These are phyloP conservation scores for Piaya cayana DNA, from an alignment of 2,113 vertebrate genomes.

Conservation along the genomic window DNA sequence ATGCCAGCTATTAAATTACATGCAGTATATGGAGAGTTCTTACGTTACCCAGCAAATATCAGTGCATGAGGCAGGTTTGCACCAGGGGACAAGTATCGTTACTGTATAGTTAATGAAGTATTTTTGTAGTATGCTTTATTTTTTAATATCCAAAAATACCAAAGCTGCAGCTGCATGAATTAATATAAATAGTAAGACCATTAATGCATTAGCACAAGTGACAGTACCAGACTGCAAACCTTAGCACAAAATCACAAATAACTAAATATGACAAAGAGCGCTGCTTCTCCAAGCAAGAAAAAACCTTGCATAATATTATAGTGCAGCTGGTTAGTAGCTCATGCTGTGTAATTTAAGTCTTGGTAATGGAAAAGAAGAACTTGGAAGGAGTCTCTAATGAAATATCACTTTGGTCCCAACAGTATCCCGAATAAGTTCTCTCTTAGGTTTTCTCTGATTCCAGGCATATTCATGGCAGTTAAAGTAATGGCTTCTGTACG, in stretches of 20 bases:
- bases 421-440: conserved; percentile 42
- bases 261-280: not conserved
- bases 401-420: conserved; percentile 29
- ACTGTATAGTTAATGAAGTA: not conserved
- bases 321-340: conserved; percentile 53
- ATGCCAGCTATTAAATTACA: conserved; percentile 6
- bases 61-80: not conserved
- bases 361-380: conserved; percentile 22
- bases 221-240: conserved; percentile 47
- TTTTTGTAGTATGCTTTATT: not conserved
- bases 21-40: not conserved
- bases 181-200: conserved; percentile 10
- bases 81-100: not conserved
- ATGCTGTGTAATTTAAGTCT: conserved; percentile 35
- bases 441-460: conserved; percentile 47
- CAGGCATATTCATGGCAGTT: conserved; percentile 34
- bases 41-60: not conserved
- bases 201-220: conserved; percentile 24
- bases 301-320: conserved; percentile 54
- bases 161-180: conserved; percentile 1
- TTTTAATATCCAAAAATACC: not conserved
- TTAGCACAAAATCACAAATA: conserved; percentile 61
- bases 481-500: conserved; percentile 44
- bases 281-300: conserved; percentile 51
- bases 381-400: conserved; percentile 43